Evolutionary conservation across 2,888 invertebrate genomes (phyloP), one percentile per base, ranked within the genome.

Genomic region (Idaea aversata): DNA sequence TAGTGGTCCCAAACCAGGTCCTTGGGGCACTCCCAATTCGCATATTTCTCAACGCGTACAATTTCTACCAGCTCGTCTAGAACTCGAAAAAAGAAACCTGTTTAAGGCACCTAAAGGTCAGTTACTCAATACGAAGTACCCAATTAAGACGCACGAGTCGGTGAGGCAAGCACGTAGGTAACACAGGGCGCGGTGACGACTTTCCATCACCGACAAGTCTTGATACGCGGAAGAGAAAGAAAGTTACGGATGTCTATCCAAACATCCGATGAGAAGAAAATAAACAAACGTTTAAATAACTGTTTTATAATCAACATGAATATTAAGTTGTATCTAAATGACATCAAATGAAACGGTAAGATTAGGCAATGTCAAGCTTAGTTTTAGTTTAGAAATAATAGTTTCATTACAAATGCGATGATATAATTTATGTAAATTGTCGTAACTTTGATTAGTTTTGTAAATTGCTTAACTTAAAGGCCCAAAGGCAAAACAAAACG

Each of bases 151-250:
- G 72, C 64, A 70, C 73, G 68, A 68, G 73, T 67, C 66, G 70
- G 72, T 83, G 80, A 72, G 75, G 83, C 82, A 80, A 82, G 79
- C 72, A 69, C 75, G 78, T 77, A 70, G 76, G 78, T 77, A 78
- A 73, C 70, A 70, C 75, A 85, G 84, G 87, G 85, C 81, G 84
- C 80, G 82, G 77, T 78, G 76, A 75, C 82, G 79, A 85, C 86
- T 88, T 88, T 87, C 88, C 80, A 84, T 78, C 68, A 66, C 70
- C 71, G 71, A 65, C 66, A 67, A 67, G 70, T 71, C 73, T 72
- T 74, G 75, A 76, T 84, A 80, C 81, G 75, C 77, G 79, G 84
- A 84, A 81, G 75, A 72, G 78, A 78, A 82, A 84, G 80, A 77
- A 77, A 76, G 75, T 76, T 72, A 73, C 72, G 71, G 72, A 72